A percentile compares a stretch with the other conserved stretches of the same genome.
Conservation (phyloP, 2,888 invertebrate genomes). For the Athrips mouffetella region DNA sequence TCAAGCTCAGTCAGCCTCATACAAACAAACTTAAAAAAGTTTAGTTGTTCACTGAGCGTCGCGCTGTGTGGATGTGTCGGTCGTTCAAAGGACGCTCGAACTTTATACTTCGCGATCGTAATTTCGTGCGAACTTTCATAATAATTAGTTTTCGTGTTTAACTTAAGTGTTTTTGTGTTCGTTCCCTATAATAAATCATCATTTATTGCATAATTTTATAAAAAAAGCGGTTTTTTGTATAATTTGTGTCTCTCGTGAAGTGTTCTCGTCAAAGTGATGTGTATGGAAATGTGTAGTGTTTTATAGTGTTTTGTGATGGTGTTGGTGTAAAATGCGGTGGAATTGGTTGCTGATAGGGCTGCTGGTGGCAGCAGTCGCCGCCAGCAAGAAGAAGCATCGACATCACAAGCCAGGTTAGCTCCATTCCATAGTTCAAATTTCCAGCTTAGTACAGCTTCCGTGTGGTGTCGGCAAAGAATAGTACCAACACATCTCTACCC, state of each 20-base stretch:
- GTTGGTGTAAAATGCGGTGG: conserved; percentile 36
- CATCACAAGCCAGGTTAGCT: conserved; percentile 63
- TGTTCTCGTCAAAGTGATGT: too few species aligned
- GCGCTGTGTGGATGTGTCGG: conserved; percentile 16
- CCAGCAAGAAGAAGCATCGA: conserved; percentile 59
- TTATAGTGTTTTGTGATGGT: conserved; percentile 22
- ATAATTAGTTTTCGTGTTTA: not conserved
- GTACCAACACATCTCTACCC: too few species aligned
- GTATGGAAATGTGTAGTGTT: not conserved
- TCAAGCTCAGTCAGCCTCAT: not conserved
- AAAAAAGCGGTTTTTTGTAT: too few species aligned
- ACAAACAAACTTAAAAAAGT: conserved; percentile 20
- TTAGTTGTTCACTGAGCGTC: conserved; percentile 33
- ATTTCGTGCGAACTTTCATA: conserved; percentile 24
- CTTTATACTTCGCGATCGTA: conserved; percentile 28
- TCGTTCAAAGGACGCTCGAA: conserved; percentile 1
- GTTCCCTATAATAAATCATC: not conserved
- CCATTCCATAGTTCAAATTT: too few species aligned
- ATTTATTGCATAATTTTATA: not conserved
- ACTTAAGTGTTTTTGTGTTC: not conserved
- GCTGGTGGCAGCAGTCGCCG: conserved; percentile 51
- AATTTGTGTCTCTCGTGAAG: too few species aligned
- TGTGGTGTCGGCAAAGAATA: too few species aligned
- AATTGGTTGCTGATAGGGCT: conserved; percentile 42
- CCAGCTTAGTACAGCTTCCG: too few species aligned